These are phyloP conservation scores for Zoanthus gigantus DNA, from an alignment of 92 coral and sea anemone species.

Conservation along the genomic window DNA sequence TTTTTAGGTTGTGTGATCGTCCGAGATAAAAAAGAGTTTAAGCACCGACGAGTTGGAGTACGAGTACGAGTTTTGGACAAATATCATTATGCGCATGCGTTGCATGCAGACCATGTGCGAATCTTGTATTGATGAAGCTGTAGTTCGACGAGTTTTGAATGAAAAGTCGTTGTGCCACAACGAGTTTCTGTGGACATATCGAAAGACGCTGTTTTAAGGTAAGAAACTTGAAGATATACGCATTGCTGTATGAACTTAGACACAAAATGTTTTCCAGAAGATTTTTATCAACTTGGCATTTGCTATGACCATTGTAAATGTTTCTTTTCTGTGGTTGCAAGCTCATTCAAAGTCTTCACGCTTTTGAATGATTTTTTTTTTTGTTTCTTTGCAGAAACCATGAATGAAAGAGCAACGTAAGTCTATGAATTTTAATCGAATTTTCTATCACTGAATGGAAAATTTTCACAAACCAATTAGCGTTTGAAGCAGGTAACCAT, in stretches of 20 bases:
- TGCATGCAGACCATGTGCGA: conserved; percentile 17
- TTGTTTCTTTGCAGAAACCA: conserved; percentile 31
- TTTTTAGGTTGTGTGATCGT: no score
- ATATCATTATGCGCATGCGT: background rate
- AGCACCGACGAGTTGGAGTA: conserved; percentile 19
- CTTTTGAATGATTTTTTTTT: conserved; percentile 15
- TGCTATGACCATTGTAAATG: conserved; percentile 18
- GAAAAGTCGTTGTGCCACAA: conserved; percentile 17
- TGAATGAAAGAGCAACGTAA: conserved; percentile 20
- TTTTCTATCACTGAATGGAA: background rate
- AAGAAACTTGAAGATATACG: conserved; percentile 33
- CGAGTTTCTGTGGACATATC: conserved; percentile 9
- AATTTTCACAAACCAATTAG: conserved; percentile 11
- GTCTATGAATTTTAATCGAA: conserved; percentile 16
- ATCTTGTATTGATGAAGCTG: conserved; percentile 18
- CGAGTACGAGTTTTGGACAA: conserved; percentile 21
- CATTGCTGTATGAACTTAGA: conserved; percentile 23
- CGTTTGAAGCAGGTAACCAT: conserved; percentile 2
- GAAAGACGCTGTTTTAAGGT: conserved; percentile 19
- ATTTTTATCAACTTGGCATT: conserved; percentile 18
- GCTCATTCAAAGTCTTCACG: background rate
- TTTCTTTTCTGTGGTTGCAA: conserved; percentile 34
- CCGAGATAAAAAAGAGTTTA: background rate
- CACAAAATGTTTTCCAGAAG: background rate
- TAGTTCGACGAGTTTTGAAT: conserved; percentile 27